Evolutionary conservation across 2,113 vertebrate species (phyloP), one percentile per base, ranked within the genome.

Genomic region (Fulica atra): DNA sequence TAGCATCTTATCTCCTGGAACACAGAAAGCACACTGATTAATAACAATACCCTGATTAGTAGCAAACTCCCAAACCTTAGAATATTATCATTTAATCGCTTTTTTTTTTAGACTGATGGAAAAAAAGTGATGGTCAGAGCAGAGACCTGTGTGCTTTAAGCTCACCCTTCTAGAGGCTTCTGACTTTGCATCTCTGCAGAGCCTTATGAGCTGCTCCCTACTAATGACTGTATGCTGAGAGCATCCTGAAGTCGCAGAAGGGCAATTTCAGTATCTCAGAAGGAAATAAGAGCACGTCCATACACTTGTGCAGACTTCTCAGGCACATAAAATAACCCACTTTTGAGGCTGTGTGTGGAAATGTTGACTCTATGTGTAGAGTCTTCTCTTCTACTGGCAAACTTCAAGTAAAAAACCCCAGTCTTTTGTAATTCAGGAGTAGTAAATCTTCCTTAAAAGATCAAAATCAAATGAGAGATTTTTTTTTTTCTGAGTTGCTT

Each of bases 361-460:
- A 63, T 70, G 60, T 18, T 54, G 14, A 38, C 31, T 71, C 77
- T 7, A 2, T 0, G 14, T 15, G 25, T 14, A 74, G 44, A 68
- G 24, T 28, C 36, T 18, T 33, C 42, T 56, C 48, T 83, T 68
- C 70, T 64, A 8, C 26, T 4, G 46, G 29, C 7, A 73, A 86
- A 72, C 48, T 18, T 50, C 44, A 82, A 81, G 28, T 18, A 81
- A 54, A 53, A 77, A 57, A 65, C 23, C 25, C 40, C 40, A 44
- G 5, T 13, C 16, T 83, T 88, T n/a, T 57, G 35, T n/a, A 73
- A 78, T 81, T 76, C 60, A 74, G 16, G 24, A 35, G 16, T 83
- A 82, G 51, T 63, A 83, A 60, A 86, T n/a, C 46, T 85, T 86
- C 48, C n/a, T 70, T 85, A 61, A 71, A 88, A 68, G 71, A 92